Evolutionary conservation across 2,888 invertebrate species (phyloP).

Genomic region (Chloroclysta siterata): DNA sequence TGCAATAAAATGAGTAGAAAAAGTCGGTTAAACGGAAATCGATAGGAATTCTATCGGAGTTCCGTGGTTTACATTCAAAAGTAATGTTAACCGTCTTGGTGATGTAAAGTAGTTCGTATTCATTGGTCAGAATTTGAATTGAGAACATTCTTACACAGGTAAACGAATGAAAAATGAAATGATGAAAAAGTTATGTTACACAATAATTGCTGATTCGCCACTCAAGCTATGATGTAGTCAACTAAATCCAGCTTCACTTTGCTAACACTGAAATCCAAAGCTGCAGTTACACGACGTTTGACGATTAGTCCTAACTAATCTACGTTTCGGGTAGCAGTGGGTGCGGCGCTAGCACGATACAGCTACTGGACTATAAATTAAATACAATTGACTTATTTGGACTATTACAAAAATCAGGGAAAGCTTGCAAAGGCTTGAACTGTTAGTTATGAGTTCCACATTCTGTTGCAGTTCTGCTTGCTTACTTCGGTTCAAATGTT

Average conservation of each 20-base stretch:
- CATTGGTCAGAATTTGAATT: conserved; percentile 1
- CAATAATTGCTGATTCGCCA: not conserved
- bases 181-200: not conserved
- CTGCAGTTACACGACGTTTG: conserved; percentile 47
- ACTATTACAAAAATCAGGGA: not conserved
- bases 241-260: conserved; percentile 12
- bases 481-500: too few relatives aligned
- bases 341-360: conserved; percentile 32
- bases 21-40: conserved; percentile 54
- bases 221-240: not conserved
- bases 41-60: conserved; percentile 46
- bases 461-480: too few relatives aligned
- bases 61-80: conserved; percentile 37
- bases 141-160: not conserved
- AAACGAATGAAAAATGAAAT: not conserved
- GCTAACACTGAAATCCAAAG: conserved; percentile 18
- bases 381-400: not conserved
- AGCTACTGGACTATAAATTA: conserved; percentile 20
- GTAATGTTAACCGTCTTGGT: conserved; percentile 4
- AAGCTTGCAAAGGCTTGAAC: not conserved
- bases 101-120: conserved; percentile 6
- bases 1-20: conserved; percentile 61
- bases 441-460: too few relatives aligned
- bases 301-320: conserved; percentile 58
- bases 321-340: conserved; percentile 54